phyloP scores from a whole-genome alignment of 1,140 invertebrate species.

The Bombus picipes region DNA sequence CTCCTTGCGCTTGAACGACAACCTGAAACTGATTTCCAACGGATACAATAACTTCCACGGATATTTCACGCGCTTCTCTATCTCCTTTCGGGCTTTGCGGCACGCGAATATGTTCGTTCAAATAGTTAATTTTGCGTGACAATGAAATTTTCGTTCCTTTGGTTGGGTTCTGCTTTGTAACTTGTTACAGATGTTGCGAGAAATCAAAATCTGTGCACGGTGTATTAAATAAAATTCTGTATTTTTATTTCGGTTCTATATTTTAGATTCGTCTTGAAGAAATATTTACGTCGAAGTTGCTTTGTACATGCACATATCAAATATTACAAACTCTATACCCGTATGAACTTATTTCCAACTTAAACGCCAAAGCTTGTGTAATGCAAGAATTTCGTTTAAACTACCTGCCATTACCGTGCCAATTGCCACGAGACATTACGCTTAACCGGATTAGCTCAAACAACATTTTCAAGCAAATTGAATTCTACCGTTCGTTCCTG shows the following conservation, averaged over 20 bases:
- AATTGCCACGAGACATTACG: not conserved
- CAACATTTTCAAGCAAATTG: not conserved
- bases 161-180: not conserved
- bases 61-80: not conserved
- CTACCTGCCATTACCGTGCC: not conserved
- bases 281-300: too few species aligned
- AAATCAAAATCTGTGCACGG: not conserved
- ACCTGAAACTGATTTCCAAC: constrained; percentile 84
- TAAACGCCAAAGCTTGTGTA: not conserved
- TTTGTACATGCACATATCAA: too few species aligned
- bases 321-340: too few species aligned
- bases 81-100: not conserved
- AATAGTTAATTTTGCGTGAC: not conserved
- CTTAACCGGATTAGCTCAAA: not conserved
- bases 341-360: not conserved
- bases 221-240: not conserved
- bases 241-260: too few species aligned
- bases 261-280: too few species aligned
- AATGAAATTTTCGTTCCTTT: not conserved
- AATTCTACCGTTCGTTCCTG: not conserved
- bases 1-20: constrained; percentile 92
- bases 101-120: not conserved
- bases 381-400: too few species aligned
- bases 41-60: not conserved
- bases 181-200: not conserved